Conservation (phyloP, 2,888 invertebrate species). For the Ceraclea dissimilis region DNA sequence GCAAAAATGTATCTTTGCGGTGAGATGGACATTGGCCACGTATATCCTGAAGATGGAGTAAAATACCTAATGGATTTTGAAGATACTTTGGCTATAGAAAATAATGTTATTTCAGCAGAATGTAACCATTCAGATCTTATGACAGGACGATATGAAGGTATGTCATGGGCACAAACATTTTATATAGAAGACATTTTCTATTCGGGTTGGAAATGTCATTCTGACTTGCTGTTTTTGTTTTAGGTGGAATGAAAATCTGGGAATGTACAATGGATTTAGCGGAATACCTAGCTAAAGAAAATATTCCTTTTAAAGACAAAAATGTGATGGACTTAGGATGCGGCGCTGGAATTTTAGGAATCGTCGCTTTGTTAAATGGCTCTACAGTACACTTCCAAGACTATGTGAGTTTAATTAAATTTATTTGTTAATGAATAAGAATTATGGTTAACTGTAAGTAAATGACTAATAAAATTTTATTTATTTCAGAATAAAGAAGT, state of each 20-base stretch:
- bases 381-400: conserved; percentile 83
- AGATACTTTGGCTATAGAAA: conserved; percentile 33
- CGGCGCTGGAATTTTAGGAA: conserved; percentile 84
- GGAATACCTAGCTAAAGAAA: conserved; percentile 47
- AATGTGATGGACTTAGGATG: conserved; percentile 84
- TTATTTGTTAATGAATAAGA: too few relatives aligned
- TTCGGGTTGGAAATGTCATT: conserved; percentile 3
- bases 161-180: not conserved
- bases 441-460: not conserved
- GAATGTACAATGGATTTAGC: conserved; percentile 83
- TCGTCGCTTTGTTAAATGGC: conserved; percentile 61
- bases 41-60: conserved; percentile 37
- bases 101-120: conserved; percentile 49
- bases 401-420: conserved; percentile 64
- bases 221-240: conserved; percentile 27
- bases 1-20: conserved; percentile 42
- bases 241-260: conserved; percentile 94
- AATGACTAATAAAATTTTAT: not conserved
- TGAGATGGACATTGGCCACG: conserved; percentile 44
- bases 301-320: conserved; percentile 42
- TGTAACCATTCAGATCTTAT: conserved; percentile 65
- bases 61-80: conserved; percentile 30
- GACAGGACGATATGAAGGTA: conserved; percentile 74
- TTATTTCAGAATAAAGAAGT: conserved; percentile 77
- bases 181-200: too few relatives aligned